A percentile compares a stretch with the other conserved stretches of the same genome.
Conservation (phyloP, 2,797 vertebrate genomes). For the Enteromius afrohamiltoni region DNA sequence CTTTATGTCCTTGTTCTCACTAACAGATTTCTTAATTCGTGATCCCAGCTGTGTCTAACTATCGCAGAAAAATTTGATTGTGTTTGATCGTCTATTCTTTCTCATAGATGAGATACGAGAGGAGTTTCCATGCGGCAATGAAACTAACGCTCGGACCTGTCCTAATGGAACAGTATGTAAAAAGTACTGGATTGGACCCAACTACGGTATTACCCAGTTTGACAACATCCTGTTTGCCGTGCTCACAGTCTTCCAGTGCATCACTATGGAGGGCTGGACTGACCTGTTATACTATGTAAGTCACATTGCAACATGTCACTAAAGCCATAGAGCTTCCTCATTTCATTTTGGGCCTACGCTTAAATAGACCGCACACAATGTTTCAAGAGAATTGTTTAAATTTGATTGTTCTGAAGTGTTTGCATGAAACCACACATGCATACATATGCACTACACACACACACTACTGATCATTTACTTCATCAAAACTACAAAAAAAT, state of each 20-base stretch:
- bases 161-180: slow-evolving; percentile 86
- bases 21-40: neutral
- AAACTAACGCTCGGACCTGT: slow-evolving; percentile 84
- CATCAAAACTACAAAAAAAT: neutral
- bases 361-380: neutral
- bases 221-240: slow-evolving; percentile 97
- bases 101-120: slow-evolving; percentile 84
- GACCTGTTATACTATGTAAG: slow-evolving; percentile 92
- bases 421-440: neutral
- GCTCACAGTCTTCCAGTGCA: slow-evolving; percentile 96
- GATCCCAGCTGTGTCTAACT: neutral
- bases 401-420: neutral
- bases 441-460: neutral
- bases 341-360: neutral
- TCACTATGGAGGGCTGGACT: slow-evolving; percentile 98
- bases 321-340: neutral
- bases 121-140: slow-evolving; percentile 87
- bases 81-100: neutral
- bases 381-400: neutral
- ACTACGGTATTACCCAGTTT: slow-evolving; percentile 95
- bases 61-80: neutral
- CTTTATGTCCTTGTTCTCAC: neutral
- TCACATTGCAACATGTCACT: slow-evolving; percentile 28
- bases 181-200: slow-evolving; percentile 91
- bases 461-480: neutral